Percentiles rank a stretch among this genome's conserved stretches.
These are phyloP conservation scores for Mesembrinibis cayennensis DNA, from an alignment of 2,113 vertebrate genomes.

Conservation along the genomic window DNA sequence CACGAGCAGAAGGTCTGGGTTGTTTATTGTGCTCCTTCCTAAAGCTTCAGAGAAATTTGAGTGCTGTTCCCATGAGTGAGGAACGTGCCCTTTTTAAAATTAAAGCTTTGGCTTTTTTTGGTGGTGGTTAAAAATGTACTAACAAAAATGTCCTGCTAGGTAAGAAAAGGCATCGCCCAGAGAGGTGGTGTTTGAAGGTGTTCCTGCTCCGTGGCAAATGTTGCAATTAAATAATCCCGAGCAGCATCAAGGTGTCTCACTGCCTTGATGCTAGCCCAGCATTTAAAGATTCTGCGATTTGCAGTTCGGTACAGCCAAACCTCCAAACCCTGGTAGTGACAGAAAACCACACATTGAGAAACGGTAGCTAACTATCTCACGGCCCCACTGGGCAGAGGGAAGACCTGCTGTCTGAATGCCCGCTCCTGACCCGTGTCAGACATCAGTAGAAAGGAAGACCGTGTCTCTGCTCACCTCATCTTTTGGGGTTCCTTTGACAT, in stretches of 20 bases:
- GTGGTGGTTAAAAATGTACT: neutral
- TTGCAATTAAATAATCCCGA: neutral
- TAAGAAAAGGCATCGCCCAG: neutral
- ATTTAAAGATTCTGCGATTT: neutral
- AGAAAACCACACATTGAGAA: rapidly evolving
- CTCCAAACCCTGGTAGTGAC: neutral
- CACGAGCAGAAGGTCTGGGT: neutral
- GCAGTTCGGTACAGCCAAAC: neutral
- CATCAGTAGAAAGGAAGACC: rapidly evolving
- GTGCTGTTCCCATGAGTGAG: neutral
- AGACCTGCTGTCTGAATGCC: too few species aligned
- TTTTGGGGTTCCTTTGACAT: neutral
- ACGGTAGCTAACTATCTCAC: too few species aligned
- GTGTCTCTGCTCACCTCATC: neutral
- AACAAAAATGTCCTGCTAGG: neutral
- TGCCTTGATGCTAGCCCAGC: neutral
- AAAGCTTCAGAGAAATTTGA: neutral
- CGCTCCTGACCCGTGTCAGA: neutral
- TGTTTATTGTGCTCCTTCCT: neutral
- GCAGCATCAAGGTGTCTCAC: neutral
- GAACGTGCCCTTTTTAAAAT: neutral
- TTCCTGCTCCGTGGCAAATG: neutral
- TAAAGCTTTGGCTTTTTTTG: neutral
- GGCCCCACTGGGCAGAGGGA: neutral
- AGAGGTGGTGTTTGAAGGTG: rapidly evolving